phyloP scores from a whole-genome alignment of 2,888 invertebrate genomes.

The Caenorhabditis sp. region DNA sequence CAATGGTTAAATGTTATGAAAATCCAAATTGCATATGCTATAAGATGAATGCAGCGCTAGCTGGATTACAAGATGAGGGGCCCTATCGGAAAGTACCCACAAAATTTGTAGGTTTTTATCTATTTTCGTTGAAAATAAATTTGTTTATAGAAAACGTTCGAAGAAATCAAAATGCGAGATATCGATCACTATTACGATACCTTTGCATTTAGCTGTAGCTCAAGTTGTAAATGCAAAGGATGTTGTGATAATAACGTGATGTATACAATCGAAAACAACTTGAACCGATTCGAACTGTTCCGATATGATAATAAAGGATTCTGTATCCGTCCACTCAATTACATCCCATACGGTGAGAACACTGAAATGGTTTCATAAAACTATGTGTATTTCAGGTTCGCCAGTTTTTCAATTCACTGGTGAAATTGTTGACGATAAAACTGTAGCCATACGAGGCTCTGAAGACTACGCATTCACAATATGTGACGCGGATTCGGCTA shows the following conservation, averaged over 20 bases:
- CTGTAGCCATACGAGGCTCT: neutral
- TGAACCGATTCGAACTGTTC: constrained; percentile 10
- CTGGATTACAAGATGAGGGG: constrained; percentile 3
- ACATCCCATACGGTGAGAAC: neutral
- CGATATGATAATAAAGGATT: constrained; percentile 12
- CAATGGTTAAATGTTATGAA: constrained; percentile 10
- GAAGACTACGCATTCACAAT: neutral
- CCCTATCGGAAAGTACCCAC: neutral
- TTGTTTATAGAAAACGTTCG: constrained; percentile 19
- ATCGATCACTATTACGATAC: constrained; percentile 5
- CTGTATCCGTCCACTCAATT: neutral
- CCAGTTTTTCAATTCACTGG: constrained; percentile 18
- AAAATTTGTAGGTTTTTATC: constrained; percentile 10
- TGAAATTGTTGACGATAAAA: neutral
- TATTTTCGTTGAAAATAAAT: neutral
- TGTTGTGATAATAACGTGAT: constrained; percentile 15
- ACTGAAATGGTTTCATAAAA: neutral
- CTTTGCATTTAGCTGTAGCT: neutral
- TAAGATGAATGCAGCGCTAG: constrained; percentile 5
- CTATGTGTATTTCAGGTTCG: constrained; percentile 9
- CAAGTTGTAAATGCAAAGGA: constrained; percentile 14
- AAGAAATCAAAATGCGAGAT: constrained; percentile 4
- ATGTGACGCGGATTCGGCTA: no score
- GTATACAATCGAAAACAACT: neutral
- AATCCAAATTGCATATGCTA: constrained; percentile 18